Evolutionary conservation across 2,797 vertebrate genomes (phyloP).

Genomic region (Tapera naevia): DNA sequence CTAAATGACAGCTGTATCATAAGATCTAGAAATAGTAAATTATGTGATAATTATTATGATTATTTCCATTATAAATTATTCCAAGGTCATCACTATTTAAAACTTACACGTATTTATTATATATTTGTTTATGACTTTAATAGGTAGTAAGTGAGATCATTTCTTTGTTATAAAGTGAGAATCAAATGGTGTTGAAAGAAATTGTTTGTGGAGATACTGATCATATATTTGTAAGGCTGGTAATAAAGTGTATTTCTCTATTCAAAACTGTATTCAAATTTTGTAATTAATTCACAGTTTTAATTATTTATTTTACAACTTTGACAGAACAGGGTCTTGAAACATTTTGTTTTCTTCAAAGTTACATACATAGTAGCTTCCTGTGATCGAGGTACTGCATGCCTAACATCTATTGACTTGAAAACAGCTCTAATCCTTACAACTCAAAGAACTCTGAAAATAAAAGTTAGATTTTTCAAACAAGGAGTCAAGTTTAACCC

Average conservation of each 20-base stretch:
- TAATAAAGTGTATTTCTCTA: background rate
- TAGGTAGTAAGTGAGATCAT: background rate
- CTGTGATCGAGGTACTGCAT: background rate
- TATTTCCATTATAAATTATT: background rate
- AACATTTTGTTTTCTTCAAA: background rate
- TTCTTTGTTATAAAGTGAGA: background rate
- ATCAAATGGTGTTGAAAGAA: background rate
- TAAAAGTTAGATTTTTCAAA: background rate
- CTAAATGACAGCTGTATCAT: background rate
- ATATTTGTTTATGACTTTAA: background rate
- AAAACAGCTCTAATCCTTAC: background rate
- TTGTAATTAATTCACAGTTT: background rate
- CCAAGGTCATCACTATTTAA: background rate
- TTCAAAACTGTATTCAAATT: background rate
- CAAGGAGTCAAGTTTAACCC: background rate
- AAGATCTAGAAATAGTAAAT: conserved; percentile 11
- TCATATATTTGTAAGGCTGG: background rate
- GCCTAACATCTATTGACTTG: background rate
- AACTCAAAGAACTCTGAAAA: background rate
- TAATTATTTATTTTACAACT: background rate
- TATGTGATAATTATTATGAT: background rate
- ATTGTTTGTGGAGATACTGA: background rate
- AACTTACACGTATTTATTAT: background rate
- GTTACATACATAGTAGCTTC: background rate
- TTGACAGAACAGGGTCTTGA: background rate